A percentile compares a stretch with the other conserved stretches of the same genome.
phyloP scores from a whole-genome alignment of 2,888 invertebrate species.

The Archaeoteleia sp. region DNA sequence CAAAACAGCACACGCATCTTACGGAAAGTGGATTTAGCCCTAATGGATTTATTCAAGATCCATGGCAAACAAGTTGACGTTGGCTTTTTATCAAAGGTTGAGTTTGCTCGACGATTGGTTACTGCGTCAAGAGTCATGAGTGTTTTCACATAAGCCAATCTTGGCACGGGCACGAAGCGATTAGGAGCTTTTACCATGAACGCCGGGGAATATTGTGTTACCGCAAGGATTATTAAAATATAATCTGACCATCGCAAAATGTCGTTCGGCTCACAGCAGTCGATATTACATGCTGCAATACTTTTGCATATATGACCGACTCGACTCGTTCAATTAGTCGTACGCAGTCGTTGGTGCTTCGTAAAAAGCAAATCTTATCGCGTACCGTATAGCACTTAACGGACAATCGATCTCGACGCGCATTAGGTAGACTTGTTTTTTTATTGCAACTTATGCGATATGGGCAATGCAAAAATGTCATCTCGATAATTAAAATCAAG shows the following conservation, averaged over 20 bases:
- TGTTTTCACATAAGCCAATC: constrained; percentile 2
- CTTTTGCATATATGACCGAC: background rate
- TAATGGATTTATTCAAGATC: background rate
- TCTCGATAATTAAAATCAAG: background rate
- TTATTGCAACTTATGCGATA: constrained; percentile 1
- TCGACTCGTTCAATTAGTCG: constrained; percentile 4
- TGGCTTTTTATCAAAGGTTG: constrained; percentile 6
- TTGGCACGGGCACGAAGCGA: background rate
- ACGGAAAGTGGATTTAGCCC: background rate
- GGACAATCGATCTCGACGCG: constrained; percentile 15
- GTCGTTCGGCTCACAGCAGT: background rate
- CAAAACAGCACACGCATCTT: background rate
- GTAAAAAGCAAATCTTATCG: constrained; percentile 20
- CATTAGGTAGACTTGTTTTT: constrained; percentile 1
- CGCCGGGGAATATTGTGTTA: constrained; percentile 15
- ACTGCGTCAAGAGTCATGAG: background rate
- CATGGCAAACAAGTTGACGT: background rate
- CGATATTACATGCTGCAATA: too few species aligned
- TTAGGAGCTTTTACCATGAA: background rate
- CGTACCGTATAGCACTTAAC: constrained; percentile 23
- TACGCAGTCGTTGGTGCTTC: constrained; percentile 5
- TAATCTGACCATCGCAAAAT: constrained; percentile 19
- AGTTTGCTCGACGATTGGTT: constrained; percentile 1
- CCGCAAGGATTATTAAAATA: constrained; percentile 22
- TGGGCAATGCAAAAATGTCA: background rate